Percentiles rank a stretch among this genome's conserved stretches.
These are phyloP conservation scores for Bembecia ichneumoniformis DNA, from an alignment of 2,888 invertebrate species.

Conservation along the genomic window DNA sequence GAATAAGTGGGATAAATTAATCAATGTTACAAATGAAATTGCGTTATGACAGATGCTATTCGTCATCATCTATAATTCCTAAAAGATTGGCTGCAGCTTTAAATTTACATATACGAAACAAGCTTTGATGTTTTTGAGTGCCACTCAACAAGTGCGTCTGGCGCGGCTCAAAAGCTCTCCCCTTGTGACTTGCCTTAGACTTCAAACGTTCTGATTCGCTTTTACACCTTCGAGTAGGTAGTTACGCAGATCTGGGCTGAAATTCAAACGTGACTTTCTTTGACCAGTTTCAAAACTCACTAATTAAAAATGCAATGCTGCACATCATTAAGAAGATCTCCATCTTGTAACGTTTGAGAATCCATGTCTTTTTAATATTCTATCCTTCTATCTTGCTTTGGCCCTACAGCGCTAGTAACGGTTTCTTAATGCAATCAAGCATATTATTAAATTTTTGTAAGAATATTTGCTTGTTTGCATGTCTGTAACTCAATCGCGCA, in stretches of 20 bases:
- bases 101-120: neutral
- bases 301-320: neutral
- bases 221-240: slow-evolving; percentile 54
- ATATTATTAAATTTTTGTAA: too few species aligned
- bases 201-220: slow-evolving; percentile 58
- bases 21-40: neutral
- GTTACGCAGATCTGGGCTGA: slow-evolving; percentile 8
- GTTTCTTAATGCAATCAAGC: too few species aligned
- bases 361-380: neutral
- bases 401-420: too few species aligned
- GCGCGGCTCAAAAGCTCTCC: slow-evolving; percentile 39
- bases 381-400: too few species aligned
- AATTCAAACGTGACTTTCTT: slow-evolving; percentile 9
- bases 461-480: too few species aligned
- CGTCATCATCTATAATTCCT: neutral
- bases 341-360: neutral
- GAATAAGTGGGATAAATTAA: too few species aligned
- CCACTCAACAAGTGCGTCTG: slow-evolving; percentile 45
- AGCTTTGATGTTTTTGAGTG: slow-evolving; percentile 28
- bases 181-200: slow-evolving; percentile 28
- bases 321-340: neutral
- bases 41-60: neutral
- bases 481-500: too few species aligned
- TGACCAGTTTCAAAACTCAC: slow-evolving; percentile 1
- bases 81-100: neutral